Conservation (phyloP, 2,888 invertebrate species). For the Arrhopalites spinosus region DNA sequence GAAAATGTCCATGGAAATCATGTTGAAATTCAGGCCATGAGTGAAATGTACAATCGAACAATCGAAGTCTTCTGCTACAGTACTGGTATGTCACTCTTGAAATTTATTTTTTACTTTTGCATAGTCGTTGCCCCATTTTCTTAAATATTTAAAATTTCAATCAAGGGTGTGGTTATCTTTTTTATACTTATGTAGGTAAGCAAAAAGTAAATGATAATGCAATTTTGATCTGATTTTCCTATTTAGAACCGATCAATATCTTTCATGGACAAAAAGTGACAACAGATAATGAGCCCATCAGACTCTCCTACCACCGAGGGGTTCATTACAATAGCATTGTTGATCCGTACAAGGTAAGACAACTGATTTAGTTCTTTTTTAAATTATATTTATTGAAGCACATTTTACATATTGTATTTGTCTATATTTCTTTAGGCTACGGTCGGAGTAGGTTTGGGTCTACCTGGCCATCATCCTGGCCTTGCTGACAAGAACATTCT, state of each 20-base stretch:
- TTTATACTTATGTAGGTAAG: too few relatives aligned
- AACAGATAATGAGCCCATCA: constrained; percentile 76
- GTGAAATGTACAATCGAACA: constrained; percentile 84
- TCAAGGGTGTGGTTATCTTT: too few relatives aligned
- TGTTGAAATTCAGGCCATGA: constrained; percentile 87
- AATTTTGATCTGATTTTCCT: constrained; percentile 23
- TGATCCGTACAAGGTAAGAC: constrained; percentile 74
- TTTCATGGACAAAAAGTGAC: constrained; percentile 72
- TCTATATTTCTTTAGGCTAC: constrained; percentile 63
- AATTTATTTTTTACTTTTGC: neutral
- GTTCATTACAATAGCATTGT: constrained; percentile 88
- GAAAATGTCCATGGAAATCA: constrained; percentile 86
- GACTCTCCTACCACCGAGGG: constrained; percentile 83
- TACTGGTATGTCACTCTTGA: constrained; percentile 65
- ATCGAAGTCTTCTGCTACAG: constrained; percentile 84
- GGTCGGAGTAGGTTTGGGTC: constrained; percentile 81
- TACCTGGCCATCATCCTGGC: constrained; percentile 79
- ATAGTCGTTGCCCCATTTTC: too few relatives aligned
- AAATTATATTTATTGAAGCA: too few relatives aligned
- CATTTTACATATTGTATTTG: too few relatives aligned
- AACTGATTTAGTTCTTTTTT: too few relatives aligned
- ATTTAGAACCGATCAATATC: constrained; percentile 80
- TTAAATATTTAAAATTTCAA: too few relatives aligned
- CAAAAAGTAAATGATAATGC: neutral
- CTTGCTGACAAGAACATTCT: constrained; percentile 72